These are phyloP conservation scores for Nineta flava DNA, from an alignment of 2,888 invertebrate species.

Conservation along the genomic window DNA sequence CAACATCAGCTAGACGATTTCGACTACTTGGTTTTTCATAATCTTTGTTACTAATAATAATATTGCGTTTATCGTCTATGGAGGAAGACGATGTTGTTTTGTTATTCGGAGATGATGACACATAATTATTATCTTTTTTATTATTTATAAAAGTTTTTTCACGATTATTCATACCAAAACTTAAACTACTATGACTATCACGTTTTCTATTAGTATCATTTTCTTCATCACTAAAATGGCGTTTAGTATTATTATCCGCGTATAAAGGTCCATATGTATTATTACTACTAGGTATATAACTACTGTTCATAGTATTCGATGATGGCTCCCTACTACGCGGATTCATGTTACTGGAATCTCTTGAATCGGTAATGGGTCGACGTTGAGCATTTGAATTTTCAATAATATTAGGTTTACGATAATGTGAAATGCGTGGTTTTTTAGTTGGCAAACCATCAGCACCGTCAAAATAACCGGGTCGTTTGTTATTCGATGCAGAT, in stretches of 20 bases:
- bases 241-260: slow-evolving; percentile 21
- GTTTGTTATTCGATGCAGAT: slow-evolving; percentile 24
- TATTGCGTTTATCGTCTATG: neutral
- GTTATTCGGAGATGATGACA: slow-evolving; percentile 4
- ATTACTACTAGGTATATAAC: slow-evolving; percentile 9
- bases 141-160: slow-evolving; percentile 17
- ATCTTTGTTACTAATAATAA: too few species aligned
- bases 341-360: slow-evolving; percentile 31
- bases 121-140: slow-evolving; percentile 4
- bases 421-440: slow-evolving; percentile 77
- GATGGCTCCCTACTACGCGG: slow-evolving; percentile 25
- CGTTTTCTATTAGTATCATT: slow-evolving; percentile 19
- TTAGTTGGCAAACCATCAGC: slow-evolving; percentile 45
- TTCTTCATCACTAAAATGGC: slow-evolving; percentile 21
- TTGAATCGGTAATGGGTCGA: slow-evolving; percentile 26
- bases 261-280: slow-evolving; percentile 16
- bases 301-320: slow-evolving; percentile 13
- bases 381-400: slow-evolving; percentile 21
- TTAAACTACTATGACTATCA: slow-evolving; percentile 25
- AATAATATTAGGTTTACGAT: slow-evolving; percentile 39
- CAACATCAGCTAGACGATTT: slow-evolving; percentile 15
- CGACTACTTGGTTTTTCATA: slow-evolving; percentile 6
- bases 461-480: slow-evolving; percentile 45
- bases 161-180: slow-evolving; percentile 19
- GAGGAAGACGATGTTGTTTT: neutral